Conservation (phyloP, 2,888 invertebrate species). For the Cryptophagus acutangulus region DNA sequence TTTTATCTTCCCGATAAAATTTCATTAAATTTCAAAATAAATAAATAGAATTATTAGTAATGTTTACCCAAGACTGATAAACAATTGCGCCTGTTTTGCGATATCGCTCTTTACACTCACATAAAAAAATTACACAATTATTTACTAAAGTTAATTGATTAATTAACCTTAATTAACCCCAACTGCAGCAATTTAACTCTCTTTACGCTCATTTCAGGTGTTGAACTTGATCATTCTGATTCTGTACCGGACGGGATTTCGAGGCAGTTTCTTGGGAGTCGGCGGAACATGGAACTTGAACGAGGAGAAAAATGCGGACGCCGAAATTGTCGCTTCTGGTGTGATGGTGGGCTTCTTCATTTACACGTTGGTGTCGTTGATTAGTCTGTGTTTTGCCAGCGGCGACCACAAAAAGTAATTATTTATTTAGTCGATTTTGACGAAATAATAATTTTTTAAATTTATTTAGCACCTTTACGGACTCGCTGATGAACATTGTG, state of each 20-base stretch:
- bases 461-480: slow-evolving; percentile 63
- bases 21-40: too few species aligned
- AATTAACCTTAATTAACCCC: too few species aligned
- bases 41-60: too few species aligned
- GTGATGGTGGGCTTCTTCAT: slow-evolving; percentile 83
- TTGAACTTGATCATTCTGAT: slow-evolving; percentile 74
- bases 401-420: slow-evolving; percentile 69
- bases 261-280: slow-evolving; percentile 78
- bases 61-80: too few species aligned
- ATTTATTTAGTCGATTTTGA: not conserved
- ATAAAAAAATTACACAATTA: too few species aligned
- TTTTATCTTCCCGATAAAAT: too few species aligned
- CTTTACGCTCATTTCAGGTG: slow-evolving; percentile 56
- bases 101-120: too few species aligned
- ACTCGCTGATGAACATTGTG: slow-evolving; percentile 83
- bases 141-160: too few species aligned
- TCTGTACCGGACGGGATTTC: slow-evolving; percentile 76
- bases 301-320: slow-evolving; percentile 82
- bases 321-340: slow-evolving; percentile 83
- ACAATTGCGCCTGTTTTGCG: too few species aligned
- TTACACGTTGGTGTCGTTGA: slow-evolving; percentile 71
- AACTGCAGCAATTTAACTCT: too few species aligned
- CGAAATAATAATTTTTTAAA: not conserved
- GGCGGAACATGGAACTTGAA: slow-evolving; percentile 88
- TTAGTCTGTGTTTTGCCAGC: slow-evolving; percentile 72